These are phyloP conservation scores for Anniella stebbinsi DNA, from an alignment of 2,797 vertebrate genomes.

Conservation along the genomic window DNA sequence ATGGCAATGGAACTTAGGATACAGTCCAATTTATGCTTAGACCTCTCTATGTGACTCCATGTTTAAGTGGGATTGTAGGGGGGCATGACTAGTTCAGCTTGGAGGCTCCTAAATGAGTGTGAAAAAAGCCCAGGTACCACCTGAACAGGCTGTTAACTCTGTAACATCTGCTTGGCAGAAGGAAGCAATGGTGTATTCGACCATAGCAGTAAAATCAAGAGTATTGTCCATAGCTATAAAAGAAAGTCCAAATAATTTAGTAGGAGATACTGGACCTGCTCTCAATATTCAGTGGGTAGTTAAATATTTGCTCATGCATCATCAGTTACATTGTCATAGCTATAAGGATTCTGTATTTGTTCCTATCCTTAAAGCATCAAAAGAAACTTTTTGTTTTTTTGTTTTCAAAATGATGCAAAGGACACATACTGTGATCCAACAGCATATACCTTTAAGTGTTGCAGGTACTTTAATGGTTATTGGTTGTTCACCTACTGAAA, in stretches of 20 bases:
- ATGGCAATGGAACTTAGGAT: no score
- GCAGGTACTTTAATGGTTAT: background rate
- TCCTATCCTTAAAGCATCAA: background rate
- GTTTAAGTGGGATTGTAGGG: background rate
- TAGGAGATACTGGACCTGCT: background rate
- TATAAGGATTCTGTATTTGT: background rate
- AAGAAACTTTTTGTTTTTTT: background rate
- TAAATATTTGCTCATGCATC: background rate
- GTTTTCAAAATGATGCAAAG: background rate
- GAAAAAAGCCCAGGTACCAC: background rate
- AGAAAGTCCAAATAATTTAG: background rate
- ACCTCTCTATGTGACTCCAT: background rate
- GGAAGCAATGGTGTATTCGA: background rate
- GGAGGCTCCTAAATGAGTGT: background rate
- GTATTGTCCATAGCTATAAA: no score
- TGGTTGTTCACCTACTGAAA: conserved; percentile 23
- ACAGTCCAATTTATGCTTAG: background rate
- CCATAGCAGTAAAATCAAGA: background rate
- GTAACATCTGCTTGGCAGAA: background rate
- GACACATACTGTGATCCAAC: background rate
- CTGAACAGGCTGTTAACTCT: background rate
- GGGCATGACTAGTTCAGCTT: background rate
- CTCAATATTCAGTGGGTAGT: background rate
- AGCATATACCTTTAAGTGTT: background rate
- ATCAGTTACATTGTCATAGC: background rate